phyloP scores from a whole-genome alignment of 2,797 vertebrate genomes.

The Clarias platycephalus region DNA sequence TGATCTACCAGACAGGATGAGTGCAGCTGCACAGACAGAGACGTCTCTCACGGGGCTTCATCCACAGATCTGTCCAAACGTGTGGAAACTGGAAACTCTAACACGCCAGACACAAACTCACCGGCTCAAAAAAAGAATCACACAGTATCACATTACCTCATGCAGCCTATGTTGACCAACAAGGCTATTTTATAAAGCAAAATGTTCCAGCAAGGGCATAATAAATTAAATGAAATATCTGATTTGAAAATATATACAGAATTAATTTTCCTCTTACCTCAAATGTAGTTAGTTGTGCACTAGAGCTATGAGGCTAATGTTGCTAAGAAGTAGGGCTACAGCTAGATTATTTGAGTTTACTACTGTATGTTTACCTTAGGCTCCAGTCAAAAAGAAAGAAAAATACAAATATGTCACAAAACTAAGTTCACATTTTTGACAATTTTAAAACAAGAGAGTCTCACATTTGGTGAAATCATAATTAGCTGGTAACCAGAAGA shows the following conservation, averaged over 20 bases:
- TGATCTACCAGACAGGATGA: slow-evolving; percentile 32
- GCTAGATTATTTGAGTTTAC: background rate
- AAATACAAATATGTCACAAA: background rate
- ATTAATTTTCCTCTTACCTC: background rate
- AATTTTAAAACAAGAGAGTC: background rate
- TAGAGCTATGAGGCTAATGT: background rate
- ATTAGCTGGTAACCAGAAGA: background rate
- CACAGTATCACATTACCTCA: slow-evolving; percentile 35
- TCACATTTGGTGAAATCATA: background rate
- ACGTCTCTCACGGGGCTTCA: slow-evolving; percentile 9
- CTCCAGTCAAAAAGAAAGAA: background rate
- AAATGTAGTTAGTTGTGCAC: slow-evolving; percentile 30
- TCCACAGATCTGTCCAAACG: slow-evolving; percentile 27
- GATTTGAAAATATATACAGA: background rate
- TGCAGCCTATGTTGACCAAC: slow-evolving; percentile 31
- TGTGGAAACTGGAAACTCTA: slow-evolving; percentile 26
- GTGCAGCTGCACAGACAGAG: slow-evolving; percentile 20
- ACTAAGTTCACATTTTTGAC: background rate
- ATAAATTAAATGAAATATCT: background rate
- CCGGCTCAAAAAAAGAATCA: slow-evolving; percentile 20
- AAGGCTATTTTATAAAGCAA: slow-evolving; percentile 32
- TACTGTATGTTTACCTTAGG: too few species aligned
- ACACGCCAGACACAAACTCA: slow-evolving; percentile 14
- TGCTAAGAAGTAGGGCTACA: background rate
- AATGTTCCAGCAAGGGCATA: background rate